Conservation (phyloP, 2,888 invertebrate species). For the Schizotus pectinicornis region DNA sequence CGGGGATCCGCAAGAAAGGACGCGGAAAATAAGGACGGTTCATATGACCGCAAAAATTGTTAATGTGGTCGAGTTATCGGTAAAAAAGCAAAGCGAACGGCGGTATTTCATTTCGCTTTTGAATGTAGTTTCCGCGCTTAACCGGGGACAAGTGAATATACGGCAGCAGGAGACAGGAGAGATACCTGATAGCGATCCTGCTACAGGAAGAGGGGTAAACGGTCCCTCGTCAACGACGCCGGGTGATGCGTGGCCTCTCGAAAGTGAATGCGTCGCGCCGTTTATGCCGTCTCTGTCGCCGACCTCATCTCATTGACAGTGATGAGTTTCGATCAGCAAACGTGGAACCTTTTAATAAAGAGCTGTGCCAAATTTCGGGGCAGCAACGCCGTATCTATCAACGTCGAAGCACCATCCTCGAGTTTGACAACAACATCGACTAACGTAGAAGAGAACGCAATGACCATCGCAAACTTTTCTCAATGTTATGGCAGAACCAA, state of each 20-base stretch:
- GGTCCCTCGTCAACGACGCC: slow-evolving; percentile 34
- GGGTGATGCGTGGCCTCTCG: slow-evolving; percentile 23
- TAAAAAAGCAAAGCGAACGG: slow-evolving; percentile 33
- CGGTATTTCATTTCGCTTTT: slow-evolving; percentile 37
- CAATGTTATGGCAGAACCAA: too few species aligned
- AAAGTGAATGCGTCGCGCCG: slow-evolving; percentile 37
- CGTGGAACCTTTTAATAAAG: slow-evolving; percentile 36
- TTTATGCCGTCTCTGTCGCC: slow-evolving; percentile 9
- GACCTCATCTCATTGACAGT: slow-evolving; percentile 36
- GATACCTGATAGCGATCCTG: slow-evolving; percentile 37
- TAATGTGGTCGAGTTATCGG: slow-evolving; percentile 30
- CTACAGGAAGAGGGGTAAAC: slow-evolving; percentile 31
- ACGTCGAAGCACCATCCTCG: neutral
- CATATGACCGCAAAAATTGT: slow-evolving; percentile 12
- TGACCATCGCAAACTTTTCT: too few species aligned
- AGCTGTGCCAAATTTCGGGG: slow-evolving; percentile 12
- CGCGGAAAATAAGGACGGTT: neutral
- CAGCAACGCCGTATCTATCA: slow-evolving; percentile 7
- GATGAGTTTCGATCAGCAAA: slow-evolving; percentile 39
- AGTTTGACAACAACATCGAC: neutral
- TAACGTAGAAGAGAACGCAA: too few species aligned
- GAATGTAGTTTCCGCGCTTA: slow-evolving; percentile 35
- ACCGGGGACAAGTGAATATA: slow-evolving; percentile 35
- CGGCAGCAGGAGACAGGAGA: slow-evolving; percentile 20
- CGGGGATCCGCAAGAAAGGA: neutral